Evolutionary conservation across 2,888 invertebrate species (phyloP), one percentile per base, ranked within the genome.

Genomic region (Kryphioiulus occultus): DNA sequence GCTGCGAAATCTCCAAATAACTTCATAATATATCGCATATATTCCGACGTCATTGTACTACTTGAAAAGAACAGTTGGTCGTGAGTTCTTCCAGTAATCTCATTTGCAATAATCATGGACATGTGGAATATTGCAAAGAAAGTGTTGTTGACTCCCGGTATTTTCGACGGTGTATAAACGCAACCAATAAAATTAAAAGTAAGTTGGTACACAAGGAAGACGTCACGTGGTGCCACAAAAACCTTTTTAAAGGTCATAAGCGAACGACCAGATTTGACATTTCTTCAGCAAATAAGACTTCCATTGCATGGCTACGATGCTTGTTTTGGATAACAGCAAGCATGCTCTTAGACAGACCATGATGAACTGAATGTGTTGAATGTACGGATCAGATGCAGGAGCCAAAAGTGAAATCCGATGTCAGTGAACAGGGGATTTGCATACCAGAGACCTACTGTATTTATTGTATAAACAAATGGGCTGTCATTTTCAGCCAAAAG

Each of bases 211-310:
- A 59, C 59, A 59, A 59, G 59, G 59, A 59, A 59, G 59, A 5
- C 59, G 22, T 59, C 59, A 59, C 59, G 59, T 59, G 59, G 59
- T 59, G 22, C n/a, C 59, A 22, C 59, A 59, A 59, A 59, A 59
- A 59, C 22, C 22, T 59, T 59, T n/a, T 59, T 59, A 59, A 59
- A 59, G 59, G 59, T 59, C 59, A 59, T 59, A 59, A 59, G 59
- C 59, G 59, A 59, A 59, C 59, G 59, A 59, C 59, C 59, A 59
- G 59, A 59, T 59, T 22, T 59, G 59, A 59, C 59, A 59, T 59
- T 59, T 59, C 59, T 59, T 22, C 59, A 59, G 22, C 59, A 59
- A 59, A 59, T 59, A 59, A 59, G 10, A 59, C 59, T 59, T 53
- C 19, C 53, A 53, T 53, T 2, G 17, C 53, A 53, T 19, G 53